Conservation (phyloP, 1,140 invertebrate genomes). For the Trypoxylus dichotomus region DNA sequence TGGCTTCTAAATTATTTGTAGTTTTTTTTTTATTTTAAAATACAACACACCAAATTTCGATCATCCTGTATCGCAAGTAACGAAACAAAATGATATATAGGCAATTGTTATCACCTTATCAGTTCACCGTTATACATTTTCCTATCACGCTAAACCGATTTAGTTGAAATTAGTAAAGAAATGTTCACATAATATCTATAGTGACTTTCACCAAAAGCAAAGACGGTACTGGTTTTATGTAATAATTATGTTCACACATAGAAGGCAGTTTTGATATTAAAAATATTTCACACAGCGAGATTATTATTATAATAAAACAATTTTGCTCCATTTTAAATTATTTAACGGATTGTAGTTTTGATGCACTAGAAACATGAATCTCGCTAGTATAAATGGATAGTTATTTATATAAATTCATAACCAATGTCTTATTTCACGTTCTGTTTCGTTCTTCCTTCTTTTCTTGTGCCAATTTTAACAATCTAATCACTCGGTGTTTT, state of each 20-base stretch:
- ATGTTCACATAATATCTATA: slow-evolving; percentile 7
- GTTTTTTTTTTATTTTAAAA: too few species aligned
- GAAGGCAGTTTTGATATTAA: slow-evolving; percentile 19
- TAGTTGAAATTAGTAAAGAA: not conserved
- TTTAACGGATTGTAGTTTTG: not conserved
- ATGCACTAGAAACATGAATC: not conserved
- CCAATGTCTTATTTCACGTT: too few species aligned
- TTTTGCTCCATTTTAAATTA: not conserved
- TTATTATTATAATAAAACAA: not conserved
- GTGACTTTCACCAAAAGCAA: slow-evolving; percentile 11
- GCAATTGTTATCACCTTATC: not conserved
- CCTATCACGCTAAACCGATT: not conserved
- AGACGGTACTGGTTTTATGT: not conserved
- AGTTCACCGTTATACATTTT: not conserved
- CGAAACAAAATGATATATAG: not conserved
- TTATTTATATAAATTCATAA: too few species aligned
- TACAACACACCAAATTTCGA: too few species aligned
- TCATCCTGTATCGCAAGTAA: too few species aligned
- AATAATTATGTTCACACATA: slow-evolving; percentile 26
- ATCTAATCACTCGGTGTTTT: too few species aligned
- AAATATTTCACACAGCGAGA: not conserved
- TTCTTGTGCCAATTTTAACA: too few species aligned
- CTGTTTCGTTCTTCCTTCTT: too few species aligned
- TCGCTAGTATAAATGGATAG: too few species aligned
- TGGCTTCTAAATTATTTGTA: too few species aligned